Conservation (phyloP, 2,888 invertebrate genomes). For the Zhengitettix transpicula region DNA sequence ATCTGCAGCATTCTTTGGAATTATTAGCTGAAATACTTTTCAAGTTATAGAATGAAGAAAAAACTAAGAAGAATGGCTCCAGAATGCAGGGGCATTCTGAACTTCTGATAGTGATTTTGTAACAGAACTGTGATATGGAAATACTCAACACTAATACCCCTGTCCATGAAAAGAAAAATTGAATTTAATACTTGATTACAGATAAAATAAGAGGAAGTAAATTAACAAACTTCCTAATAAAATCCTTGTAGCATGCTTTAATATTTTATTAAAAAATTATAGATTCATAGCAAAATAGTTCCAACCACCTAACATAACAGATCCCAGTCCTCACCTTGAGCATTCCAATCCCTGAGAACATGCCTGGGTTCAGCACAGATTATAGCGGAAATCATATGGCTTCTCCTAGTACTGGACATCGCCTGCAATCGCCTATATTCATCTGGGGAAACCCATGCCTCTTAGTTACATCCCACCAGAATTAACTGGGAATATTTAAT, state of each 20-base stretch:
- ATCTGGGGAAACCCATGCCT: slow-evolving; percentile 17
- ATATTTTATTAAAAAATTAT: not conserved
- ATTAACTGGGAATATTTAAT: not conserved
- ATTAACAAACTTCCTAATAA: not conserved
- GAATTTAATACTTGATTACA: not conserved
- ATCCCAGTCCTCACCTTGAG: slow-evolving; percentile 10
- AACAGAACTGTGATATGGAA: no score
- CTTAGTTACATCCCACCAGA: not conserved
- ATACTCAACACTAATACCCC: no score
- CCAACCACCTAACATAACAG: not conserved
- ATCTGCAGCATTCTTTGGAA: no score
- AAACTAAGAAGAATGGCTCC: no score
- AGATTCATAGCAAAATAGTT: not conserved
- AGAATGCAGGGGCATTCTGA: no score
- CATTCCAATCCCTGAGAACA: slow-evolving; percentile 10
- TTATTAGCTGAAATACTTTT: no score
- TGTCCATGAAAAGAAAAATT: not conserved
- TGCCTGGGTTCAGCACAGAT: slow-evolving; percentile 13
- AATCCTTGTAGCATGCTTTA: not conserved
- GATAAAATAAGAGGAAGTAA: not conserved
- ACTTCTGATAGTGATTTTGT: no score
- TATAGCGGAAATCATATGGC: slow-evolving; percentile 18
- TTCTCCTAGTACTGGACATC: slow-evolving; percentile 15
- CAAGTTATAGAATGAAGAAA: no score
- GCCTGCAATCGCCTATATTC: slow-evolving; percentile 22